Evolutionary conservation across 1,140 invertebrate genomes (phyloP).

Genomic region (Achroia grisella): DNA sequence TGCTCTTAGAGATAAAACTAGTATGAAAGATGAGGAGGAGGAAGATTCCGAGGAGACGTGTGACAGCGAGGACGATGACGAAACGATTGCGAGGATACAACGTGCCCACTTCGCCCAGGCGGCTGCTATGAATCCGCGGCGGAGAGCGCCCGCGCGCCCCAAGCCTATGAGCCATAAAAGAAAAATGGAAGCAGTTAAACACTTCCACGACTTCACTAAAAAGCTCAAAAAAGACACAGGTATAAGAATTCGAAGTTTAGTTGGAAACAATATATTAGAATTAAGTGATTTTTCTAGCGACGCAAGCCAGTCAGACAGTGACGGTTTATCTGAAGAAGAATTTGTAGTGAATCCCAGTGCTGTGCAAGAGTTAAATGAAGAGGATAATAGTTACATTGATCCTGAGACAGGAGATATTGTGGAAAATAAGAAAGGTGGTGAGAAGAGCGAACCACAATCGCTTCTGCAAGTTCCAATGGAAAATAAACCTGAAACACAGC

Average conservation of each 20-base stretch:
- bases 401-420: slow-evolving; percentile 71
- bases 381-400: slow-evolving; percentile 70
- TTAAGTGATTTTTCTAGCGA: slow-evolving; percentile 69
- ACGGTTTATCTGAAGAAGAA: slow-evolving; percentile 66
- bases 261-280: slow-evolving; percentile 67
- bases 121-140: slow-evolving; percentile 55
- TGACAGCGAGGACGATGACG: slow-evolving; percentile 64
- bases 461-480: slow-evolving; percentile 5
- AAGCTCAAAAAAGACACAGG: slow-evolving; percentile 72
- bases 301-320: slow-evolving; percentile 57
- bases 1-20: slow-evolving; percentile 45
- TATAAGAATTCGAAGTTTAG: slow-evolving; percentile 66
- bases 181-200: slow-evolving; percentile 68
- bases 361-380: slow-evolving; percentile 61
- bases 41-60: slow-evolving; percentile 53
- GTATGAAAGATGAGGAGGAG: slow-evolving; percentile 40
- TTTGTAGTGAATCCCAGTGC: slow-evolving; percentile 67
- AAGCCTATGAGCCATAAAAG: slow-evolving; percentile 60
- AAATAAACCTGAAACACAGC: slow-evolving; percentile 11
- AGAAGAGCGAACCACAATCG: neutral
- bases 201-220: slow-evolving; percentile 70
- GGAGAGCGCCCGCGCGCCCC: slow-evolving; percentile 35
- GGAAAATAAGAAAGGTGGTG: slow-evolving; percentile 27
- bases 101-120: slow-evolving; percentile 59
- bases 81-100: slow-evolving; percentile 62